phyloP scores from a whole-genome alignment of 2,797 vertebrate genomes.

The Ptychobarbus kaznakovi region DNA sequence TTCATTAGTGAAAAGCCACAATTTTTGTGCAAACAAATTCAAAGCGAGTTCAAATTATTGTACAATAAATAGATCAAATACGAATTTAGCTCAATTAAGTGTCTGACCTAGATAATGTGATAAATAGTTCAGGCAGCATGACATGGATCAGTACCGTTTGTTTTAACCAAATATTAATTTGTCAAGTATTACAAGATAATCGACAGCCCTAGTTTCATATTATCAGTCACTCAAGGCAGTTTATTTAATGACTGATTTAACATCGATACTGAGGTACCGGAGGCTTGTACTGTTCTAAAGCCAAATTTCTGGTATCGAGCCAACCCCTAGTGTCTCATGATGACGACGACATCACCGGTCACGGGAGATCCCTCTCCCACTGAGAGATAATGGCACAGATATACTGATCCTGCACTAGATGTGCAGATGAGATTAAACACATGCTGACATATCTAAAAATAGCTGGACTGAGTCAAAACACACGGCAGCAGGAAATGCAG shows the following conservation, averaged over 20 bases:
- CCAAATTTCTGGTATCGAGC: slow-evolving; percentile 10
- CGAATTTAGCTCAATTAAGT: not conserved
- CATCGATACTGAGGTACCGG: not conserved
- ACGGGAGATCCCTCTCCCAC: slow-evolving; percentile 48
- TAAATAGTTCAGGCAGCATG: not conserved
- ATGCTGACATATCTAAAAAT: slow-evolving; percentile 48
- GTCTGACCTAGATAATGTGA: not conserved
- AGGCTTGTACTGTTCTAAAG: slow-evolving; percentile 11
- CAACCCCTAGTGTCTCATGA: slow-evolving; percentile 30
- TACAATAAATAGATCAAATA: too few species aligned
- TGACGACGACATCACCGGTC: slow-evolving; percentile 68
- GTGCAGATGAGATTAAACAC: slow-evolving; percentile 58
- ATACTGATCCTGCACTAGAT: slow-evolving; percentile 50
- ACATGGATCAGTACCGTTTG: not conserved
- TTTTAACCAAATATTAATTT: not conserved
- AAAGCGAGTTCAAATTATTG: too few species aligned
- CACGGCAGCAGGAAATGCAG: slow-evolving; percentile 17
- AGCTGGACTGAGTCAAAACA: slow-evolving; percentile 22
- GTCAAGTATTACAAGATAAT: not conserved
- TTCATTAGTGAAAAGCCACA: not conserved
- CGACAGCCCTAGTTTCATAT: too few species aligned
- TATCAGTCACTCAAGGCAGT: too few species aligned
- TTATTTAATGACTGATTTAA: not conserved
- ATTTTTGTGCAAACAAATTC: too few species aligned
- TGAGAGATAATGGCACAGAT: slow-evolving; percentile 55